Evolutionary conservation across 2,888 invertebrate genomes (phyloP), one percentile per base, ranked within the genome.

Genomic region (Dasysyrphus tricinctus): DNA sequence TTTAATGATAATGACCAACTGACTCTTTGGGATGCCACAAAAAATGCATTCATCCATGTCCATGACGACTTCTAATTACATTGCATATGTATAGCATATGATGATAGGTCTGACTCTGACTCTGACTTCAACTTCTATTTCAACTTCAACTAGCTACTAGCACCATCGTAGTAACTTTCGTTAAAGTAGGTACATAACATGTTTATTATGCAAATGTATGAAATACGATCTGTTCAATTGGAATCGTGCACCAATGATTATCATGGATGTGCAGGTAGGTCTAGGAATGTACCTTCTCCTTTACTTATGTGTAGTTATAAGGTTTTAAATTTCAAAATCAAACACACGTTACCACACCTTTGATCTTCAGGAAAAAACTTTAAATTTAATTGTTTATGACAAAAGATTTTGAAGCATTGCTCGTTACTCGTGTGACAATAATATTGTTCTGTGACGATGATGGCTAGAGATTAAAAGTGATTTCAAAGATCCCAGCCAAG

Each of bases 31-130:
- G 12, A 32, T 70, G 42, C 59, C 37, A 51, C 49, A 73, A 75
- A 70, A 29, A 61, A 70, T 14, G 16, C 76, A 80, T 75, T 54
- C 63, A 75, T 80, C 54, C 75, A 61, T 74, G 67, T 80, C 54
- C 75, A 61, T 74, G 67, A 47, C 75, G 59, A 47, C 42, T 54
- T 65, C 16, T 54, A 63, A 63, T 72, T 72, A 42, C 42, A 72
- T 61, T 54, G 39, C 42, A 11, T 29, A 16, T 54, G 14, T 24
- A 24, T 24, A 24, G 24, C 3, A 54, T 69, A 47, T 67, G 47
- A 32, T 37, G 37, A 67, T 67, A 24, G 49, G 51, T 37, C 19
- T 47, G 12, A 32, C 49, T 67, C 19, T 47, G 12, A 32, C 49
- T 67, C 2, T 24, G 39, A 42, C 42, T 39, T 12, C 19, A 42